phyloP scores from a whole-genome alignment of 2,797 vertebrate genomes.

The Phylloscopus collybita region DNA sequence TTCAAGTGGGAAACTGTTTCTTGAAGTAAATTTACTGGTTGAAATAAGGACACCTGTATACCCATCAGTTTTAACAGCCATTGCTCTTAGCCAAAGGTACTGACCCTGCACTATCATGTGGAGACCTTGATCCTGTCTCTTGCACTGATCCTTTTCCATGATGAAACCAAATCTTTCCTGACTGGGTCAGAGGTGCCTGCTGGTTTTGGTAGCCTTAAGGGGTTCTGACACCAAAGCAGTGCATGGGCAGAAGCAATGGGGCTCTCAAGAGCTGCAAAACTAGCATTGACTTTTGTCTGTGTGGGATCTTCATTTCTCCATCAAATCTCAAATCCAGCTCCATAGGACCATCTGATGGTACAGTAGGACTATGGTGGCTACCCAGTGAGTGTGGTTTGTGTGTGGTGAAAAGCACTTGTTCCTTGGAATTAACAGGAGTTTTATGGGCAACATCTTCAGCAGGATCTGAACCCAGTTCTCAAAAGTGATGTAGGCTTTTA shows the following conservation, averaged over 20 bases:
- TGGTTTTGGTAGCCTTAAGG: neutral
- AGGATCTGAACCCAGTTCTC: slow-evolving; percentile 22
- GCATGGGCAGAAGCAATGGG: neutral
- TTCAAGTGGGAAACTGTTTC: neutral
- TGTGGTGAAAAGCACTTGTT: neutral
- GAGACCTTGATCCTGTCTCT: neutral
- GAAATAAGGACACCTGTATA: neutral
- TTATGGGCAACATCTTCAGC: slow-evolving; percentile 31
- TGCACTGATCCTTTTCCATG: neutral
- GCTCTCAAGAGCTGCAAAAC: neutral
- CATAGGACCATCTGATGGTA: neutral
- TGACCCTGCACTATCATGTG: neutral
- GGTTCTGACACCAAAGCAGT: neutral
- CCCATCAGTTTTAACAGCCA: neutral
- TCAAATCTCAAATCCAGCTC: neutral
- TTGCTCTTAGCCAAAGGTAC: neutral
- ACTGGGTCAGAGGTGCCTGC: rapidly evolving
- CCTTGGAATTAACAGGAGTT: neutral
- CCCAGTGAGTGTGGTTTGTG: neutral
- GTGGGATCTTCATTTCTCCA: neutral
- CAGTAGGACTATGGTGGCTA: neutral
- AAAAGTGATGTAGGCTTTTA: slow-evolving; percentile 67
- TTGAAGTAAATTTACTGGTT: neutral
- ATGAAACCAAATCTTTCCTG: neutral
- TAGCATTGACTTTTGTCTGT: neutral